phyloP scores from a whole-genome alignment of 2,797 vertebrate species.

The Sarcophilus harrisii region DNA sequence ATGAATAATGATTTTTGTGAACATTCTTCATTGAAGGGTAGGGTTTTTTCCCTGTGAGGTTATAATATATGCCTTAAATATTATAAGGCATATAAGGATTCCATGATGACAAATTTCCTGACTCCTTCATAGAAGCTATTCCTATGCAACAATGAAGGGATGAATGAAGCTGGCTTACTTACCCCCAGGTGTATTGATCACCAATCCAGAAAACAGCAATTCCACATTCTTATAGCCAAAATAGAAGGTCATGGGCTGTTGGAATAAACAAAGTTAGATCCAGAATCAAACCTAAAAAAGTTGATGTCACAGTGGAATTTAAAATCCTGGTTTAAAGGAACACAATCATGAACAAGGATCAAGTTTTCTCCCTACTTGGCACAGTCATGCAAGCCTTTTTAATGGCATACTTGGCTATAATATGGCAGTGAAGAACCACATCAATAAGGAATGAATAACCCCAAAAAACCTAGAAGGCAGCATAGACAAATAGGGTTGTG shows the following conservation, averaged over 20 bases:
- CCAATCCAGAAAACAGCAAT: constrained; percentile 92
- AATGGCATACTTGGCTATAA: not conserved
- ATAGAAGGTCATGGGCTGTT: constrained; percentile 95
- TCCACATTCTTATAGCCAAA: constrained; percentile 91
- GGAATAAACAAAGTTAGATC: constrained; percentile 68
- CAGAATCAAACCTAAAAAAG: constrained; percentile 1
- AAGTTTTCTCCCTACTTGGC: not conserved
- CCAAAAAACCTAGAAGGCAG: not conserved
- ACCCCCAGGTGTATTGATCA: constrained; percentile 96
- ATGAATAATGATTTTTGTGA: constrained; percentile 13
- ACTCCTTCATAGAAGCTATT: not conserved
- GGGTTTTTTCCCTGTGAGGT: not conserved
- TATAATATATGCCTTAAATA: not conserved
- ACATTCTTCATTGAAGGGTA: not conserved
- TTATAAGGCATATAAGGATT: no score
- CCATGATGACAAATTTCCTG: constrained; percentile 16
- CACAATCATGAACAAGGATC: not conserved
- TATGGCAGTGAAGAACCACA: not conserved
- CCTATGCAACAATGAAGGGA: constrained; percentile 1
- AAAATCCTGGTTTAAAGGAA: constrained; percentile 17
- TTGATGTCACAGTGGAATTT: constrained; percentile 1
- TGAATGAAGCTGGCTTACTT: constrained; percentile 72
- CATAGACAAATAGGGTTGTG: not conserved
- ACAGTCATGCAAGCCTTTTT: not conserved
- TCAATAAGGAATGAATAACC: no score